phyloP scores from a whole-genome alignment of 2,113 vertebrate species.

The Cacatua alba region DNA sequence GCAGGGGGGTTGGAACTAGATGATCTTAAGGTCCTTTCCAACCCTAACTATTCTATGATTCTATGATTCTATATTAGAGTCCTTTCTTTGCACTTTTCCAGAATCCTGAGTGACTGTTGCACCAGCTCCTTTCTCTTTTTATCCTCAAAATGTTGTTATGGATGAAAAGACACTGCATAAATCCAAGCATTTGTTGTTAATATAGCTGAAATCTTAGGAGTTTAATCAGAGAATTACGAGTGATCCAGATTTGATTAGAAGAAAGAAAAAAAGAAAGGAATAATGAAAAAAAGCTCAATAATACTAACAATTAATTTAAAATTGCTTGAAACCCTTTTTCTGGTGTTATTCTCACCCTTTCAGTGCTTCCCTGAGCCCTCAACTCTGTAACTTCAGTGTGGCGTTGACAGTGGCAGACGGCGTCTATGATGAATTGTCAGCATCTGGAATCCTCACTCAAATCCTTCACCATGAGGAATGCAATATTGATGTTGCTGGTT shows the following conservation, averaged over 20 bases:
- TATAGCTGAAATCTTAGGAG: neutral
- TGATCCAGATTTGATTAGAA: neutral
- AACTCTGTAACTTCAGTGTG: neutral
- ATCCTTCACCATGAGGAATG: neutral
- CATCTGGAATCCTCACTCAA: neutral
- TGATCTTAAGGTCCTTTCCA: no score
- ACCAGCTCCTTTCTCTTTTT: neutral
- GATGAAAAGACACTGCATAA: neutral
- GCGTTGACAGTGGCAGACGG: neutral
- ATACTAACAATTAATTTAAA: neutral
- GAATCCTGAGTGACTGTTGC: neutral
- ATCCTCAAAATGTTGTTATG: neutral
- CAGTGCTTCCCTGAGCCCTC: neutral
- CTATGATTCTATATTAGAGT: neutral
- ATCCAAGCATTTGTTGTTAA: neutral
- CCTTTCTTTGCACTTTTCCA: neutral
- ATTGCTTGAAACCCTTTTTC: neutral
- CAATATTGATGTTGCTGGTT: neutral
- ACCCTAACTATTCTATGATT: no score
- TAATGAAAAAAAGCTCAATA: neutral
- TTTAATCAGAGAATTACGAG: neutral
- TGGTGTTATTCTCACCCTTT: neutral
- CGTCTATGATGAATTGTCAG: neutral
- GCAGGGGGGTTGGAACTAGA: no score
- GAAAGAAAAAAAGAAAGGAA: neutral